Base-by-base conservation (phyloP, 2,797 vertebrate species). In the Holocentrus rufus region DNA sequence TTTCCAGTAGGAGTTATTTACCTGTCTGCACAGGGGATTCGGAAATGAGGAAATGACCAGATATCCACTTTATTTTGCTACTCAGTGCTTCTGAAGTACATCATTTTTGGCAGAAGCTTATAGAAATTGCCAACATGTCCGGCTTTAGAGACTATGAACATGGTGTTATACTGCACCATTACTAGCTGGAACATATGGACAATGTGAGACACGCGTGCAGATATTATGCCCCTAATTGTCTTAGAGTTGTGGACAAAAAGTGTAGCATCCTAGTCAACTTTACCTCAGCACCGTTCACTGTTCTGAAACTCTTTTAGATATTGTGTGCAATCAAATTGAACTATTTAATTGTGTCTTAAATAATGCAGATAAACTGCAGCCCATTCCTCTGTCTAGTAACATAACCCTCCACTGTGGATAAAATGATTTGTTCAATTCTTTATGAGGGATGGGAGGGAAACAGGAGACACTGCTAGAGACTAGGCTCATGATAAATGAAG, bases 351-450 rank as follows among this genome's bases (percentile, higher is more conserved):
- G 58, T 47, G 7, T 76, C 56, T 77, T 81, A 63, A 85, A 87
- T 87, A 85, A 85, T 89, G 72, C 68, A 85, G 59, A 61, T 68
- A 74, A 85, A 84, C 52, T 50, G 73, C 65, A 63, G 69, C 52
- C 46, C 11, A 25, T 70, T 65, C 20, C 39, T 68, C 27, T 65
- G 60, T 55, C 60, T 42, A 58, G 54, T 39, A 82, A 76, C 72
- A 83, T 54, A 82, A 73, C 59, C 54, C 59, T 80, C 72, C 59
- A 34, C 49, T 56, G 65, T 69, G 70, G 60, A 82, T 85, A 82
- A 87, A 90, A 84, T 76, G 55, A 80, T 89, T 82, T 74, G 68
- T 74, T 89, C 65, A 85, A 79, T 88, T 83, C 73, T 87, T 88
- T 79, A 84, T 88, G 79, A 83, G 76, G 34, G 8, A 77, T 55